phyloP scores from a whole-genome alignment of 2,797 vertebrate genomes.

The Thaleichthys pacificus region DNA sequence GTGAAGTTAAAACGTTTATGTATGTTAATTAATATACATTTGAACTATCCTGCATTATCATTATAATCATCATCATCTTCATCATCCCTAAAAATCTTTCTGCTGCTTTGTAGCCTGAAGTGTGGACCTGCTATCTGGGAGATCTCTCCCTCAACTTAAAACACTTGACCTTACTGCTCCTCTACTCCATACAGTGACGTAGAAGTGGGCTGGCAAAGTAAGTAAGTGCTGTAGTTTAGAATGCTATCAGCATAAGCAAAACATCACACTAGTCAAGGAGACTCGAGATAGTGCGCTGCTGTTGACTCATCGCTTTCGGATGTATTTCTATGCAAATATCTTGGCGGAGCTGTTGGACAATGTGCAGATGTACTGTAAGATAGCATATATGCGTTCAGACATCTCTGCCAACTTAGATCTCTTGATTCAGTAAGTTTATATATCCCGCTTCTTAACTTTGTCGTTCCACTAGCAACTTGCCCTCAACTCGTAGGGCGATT shows the following conservation, averaged over 20 bases:
- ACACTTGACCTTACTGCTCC: conserved; percentile 70
- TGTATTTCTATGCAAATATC: conserved; percentile 44
- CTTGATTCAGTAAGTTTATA: conserved; percentile 47
- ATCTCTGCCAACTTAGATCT: conserved; percentile 41
- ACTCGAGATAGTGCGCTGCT: conserved; percentile 56
- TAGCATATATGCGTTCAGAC: conserved; percentile 31
- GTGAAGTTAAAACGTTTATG: no score
- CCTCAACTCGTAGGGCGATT: conserved; percentile 34
- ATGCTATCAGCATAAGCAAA: conserved; percentile 63
- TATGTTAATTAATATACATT: background rate
- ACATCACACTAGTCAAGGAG: conserved; percentile 63
- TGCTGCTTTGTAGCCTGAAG: conserved; percentile 8
- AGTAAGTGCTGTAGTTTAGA: conserved; percentile 71
- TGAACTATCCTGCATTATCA: background rate
- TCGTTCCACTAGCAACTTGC: conserved; percentile 62
- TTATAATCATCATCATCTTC: background rate
- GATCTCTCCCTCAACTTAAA: conserved; percentile 62
- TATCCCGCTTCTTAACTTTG: conserved; percentile 43
- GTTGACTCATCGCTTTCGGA: conserved; percentile 46
- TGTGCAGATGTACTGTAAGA: conserved; percentile 44
- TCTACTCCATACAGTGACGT: conserved; percentile 71
- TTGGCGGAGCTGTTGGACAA: conserved; percentile 50
- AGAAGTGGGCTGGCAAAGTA: conserved; percentile 78
- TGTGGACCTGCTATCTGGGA: conserved; percentile 55
- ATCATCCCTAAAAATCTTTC: background rate